phyloP scores from a whole-genome alignment of 1,140 invertebrate genomes.

The Adelges cooleyi region DNA sequence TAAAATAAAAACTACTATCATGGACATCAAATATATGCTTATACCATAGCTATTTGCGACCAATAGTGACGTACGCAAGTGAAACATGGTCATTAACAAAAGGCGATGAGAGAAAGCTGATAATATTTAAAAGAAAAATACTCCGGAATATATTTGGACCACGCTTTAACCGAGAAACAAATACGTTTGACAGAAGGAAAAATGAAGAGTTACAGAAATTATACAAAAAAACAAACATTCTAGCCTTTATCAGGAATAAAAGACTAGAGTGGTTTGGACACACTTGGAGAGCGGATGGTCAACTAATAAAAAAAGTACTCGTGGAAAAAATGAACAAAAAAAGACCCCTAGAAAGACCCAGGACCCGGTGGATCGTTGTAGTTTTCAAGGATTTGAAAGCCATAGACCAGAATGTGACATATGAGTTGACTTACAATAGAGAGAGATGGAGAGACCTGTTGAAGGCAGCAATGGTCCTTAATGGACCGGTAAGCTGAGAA shows the following conservation, averaged over 20 bases:
- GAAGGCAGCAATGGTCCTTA: not conserved
- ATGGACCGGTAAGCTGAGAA: not conserved
- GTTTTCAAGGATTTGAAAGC: not conserved
- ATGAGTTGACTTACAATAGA: not conserved
- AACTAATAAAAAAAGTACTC: not conserved
- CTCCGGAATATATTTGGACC: not conserved
- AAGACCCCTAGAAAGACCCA: not conserved
- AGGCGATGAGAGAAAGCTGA: not conserved
- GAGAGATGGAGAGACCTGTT: not conserved
- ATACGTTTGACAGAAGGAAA: not conserved
- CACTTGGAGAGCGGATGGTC: not conserved
- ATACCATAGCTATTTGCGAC: not conserved
- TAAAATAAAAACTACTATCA: not conserved
- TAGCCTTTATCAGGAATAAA: not conserved
- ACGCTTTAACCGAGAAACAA: not conserved
- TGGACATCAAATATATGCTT: not conserved
- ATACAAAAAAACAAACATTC: conserved; percentile 33
- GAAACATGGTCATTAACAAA: not conserved
- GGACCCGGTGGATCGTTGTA: not conserved
- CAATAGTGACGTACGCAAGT: not conserved
- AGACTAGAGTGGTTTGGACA: not conserved
- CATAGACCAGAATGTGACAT: not conserved
- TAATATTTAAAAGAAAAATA: not conserved
- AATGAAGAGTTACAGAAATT: not conserved
- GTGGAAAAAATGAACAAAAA: not conserved